Conservation (phyloP, 2,797 vertebrate species). For the Neomorphus geoffroyi region DNA sequence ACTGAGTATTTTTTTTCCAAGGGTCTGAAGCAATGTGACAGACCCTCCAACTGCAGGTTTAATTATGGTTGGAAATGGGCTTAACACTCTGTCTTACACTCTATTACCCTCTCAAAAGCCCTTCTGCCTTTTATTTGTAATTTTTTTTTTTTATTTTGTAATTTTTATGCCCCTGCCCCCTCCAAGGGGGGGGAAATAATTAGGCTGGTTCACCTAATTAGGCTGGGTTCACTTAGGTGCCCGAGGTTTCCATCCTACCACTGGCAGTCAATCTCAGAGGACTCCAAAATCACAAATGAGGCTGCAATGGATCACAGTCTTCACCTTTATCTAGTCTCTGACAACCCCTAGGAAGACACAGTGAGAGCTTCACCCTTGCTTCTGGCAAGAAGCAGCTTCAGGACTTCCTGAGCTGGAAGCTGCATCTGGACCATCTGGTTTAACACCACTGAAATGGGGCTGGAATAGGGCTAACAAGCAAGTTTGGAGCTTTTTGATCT, state of each 20-base stretch:
- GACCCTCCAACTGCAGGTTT: constrained; percentile 69
- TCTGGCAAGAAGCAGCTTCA: neutral
- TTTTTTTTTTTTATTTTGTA: constrained; percentile 53
- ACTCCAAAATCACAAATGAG: neutral
- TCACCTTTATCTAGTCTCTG: neutral
- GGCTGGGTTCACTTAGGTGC: neutral
- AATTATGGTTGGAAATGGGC: constrained; percentile 62
- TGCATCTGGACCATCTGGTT: constrained; percentile 45
- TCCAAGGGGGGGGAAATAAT: neutral
- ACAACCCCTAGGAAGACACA: neutral
- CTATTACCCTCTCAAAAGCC: constrained; percentile 55
- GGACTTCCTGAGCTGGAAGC: constrained; percentile 32
- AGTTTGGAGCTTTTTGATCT: constrained; percentile 30
- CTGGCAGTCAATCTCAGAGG: neutral
- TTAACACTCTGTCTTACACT: constrained; percentile 53
- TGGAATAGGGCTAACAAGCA: neutral
- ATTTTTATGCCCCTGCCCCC: constrained; percentile 28
- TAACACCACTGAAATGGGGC: neutral
- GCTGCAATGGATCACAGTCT: neutral
- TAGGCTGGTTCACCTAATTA: no score
- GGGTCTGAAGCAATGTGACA: constrained; percentile 72
- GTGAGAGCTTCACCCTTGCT: neutral
- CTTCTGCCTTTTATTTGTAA: constrained; percentile 56
- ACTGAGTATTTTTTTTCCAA: constrained; percentile 54
- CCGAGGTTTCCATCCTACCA: neutral